Conservation (phyloP, 2,113 vertebrate genomes). For the Lophius piscatorius region DNA sequence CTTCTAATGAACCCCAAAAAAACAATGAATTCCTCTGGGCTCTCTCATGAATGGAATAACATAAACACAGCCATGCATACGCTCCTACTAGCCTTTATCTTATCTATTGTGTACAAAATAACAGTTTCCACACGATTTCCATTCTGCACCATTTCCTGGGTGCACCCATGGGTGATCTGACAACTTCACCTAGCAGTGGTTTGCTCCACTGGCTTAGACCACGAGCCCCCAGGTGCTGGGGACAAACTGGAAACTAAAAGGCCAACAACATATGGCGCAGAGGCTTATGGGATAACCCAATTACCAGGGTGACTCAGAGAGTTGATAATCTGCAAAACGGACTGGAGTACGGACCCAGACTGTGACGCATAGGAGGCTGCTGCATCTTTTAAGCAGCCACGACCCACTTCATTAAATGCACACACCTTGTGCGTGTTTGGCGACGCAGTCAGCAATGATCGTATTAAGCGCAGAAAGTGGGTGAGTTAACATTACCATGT, state of each 20-base stretch:
- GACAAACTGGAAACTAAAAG: slow-evolving; percentile 71
- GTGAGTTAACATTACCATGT: no score
- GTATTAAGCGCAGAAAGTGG: slow-evolving; percentile 29
- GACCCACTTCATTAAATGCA: slow-evolving; percentile 47
- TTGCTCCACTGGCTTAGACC: slow-evolving; percentile 35
- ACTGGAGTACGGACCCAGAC: slow-evolving; percentile 43
- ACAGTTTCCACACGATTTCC: slow-evolving; percentile 23
- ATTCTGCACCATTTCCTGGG: neutral
- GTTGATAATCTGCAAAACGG: slow-evolving; percentile 70
- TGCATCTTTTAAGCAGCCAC: slow-evolving; percentile 5
- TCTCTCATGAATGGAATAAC: slow-evolving; percentile 5
- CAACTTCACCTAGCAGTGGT: slow-evolving; percentile 21
- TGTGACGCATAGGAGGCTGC: slow-evolving; percentile 24
- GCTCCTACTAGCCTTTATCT: no score
- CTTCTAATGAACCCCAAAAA: slow-evolving; percentile 14
- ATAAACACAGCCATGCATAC: no score
- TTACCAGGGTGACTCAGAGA: slow-evolving; percentile 80
- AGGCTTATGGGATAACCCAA: slow-evolving; percentile 87
- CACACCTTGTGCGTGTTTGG: slow-evolving; percentile 20
- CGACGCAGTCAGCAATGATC: slow-evolving; percentile 40
- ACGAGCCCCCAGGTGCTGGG: slow-evolving; percentile 29
- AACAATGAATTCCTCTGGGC: neutral
- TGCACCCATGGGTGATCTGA: slow-evolving; percentile 37
- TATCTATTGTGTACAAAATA: neutral
- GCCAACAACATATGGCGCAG: slow-evolving; percentile 84